phyloP scores from a whole-genome alignment of 2,888 invertebrate genomes.

The Drosophila planitibia region DNA sequence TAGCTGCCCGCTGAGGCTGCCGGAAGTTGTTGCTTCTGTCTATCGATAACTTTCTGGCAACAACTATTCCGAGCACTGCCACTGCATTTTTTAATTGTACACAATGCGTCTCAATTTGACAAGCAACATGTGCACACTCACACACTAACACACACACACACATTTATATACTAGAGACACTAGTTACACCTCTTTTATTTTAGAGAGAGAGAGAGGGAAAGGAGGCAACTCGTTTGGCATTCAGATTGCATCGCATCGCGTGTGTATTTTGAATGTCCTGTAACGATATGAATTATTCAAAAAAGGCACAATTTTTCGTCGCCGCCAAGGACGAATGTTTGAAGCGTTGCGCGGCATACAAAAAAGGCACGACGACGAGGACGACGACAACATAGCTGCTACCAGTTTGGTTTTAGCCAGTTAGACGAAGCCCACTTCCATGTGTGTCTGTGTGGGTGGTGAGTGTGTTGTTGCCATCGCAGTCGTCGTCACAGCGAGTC shows the following conservation, averaged over 20 bases:
- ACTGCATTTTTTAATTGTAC: conserved; percentile 69
- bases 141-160: conserved; percentile 27
- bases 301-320: conserved; percentile 78
- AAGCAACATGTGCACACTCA: conserved; percentile 71
- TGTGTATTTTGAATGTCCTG: conserved; percentile 85
- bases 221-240: conserved; percentile 77
- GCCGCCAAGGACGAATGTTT: conserved; percentile 84
- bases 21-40: conserved; percentile 56
- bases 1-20: conserved; percentile 52
- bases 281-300: conserved; percentile 85
- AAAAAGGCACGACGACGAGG: conserved; percentile 72
- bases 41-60: conserved; percentile 63
- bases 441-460: conserved; percentile 30
- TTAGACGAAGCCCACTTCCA: conserved; percentile 61
- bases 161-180: conserved; percentile 17
- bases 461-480: conserved; percentile 33
- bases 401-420: conserved; percentile 69
- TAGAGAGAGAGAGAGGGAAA: neutral
- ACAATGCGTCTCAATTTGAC: conserved; percentile 74
- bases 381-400: conserved; percentile 54
- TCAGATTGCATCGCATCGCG: conserved; percentile 84
- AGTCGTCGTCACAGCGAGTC: conserved; percentile 59
- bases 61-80: conserved; percentile 63
- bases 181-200: conserved; percentile 43
- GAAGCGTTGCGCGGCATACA: conserved; percentile 81